A percentile compares a stretch with the other conserved stretches of the same genome.
phyloP scores from a whole-genome alignment of 2,113 vertebrate species.

The Mesocricetus auratus region DNA sequence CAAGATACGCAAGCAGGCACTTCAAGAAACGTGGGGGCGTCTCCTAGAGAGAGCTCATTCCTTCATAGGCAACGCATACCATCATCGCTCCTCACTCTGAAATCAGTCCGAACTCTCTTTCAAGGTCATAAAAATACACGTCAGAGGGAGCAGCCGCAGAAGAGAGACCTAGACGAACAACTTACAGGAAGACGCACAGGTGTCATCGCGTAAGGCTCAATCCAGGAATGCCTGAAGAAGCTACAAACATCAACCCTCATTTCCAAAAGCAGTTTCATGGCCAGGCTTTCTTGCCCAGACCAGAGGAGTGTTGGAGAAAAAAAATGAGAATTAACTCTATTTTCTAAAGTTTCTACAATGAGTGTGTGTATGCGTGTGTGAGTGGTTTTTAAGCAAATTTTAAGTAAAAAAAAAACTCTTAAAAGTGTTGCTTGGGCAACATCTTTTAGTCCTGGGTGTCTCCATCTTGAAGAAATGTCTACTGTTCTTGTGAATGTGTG shows the following conservation, averaged over 20 bases:
- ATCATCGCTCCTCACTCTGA: not conserved
- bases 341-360: conserved; percentile 17
- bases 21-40: not conserved
- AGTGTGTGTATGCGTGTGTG: too few species aligned
- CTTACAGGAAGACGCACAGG: not conserved
- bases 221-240: not conserved
- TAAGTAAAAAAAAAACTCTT: not conserved
- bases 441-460: not conserved
- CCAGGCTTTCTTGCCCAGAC: not conserved
- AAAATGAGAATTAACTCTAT: not conserved
- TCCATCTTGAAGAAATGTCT: conserved; percentile 24
- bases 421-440: not conserved
- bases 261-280: not conserved
- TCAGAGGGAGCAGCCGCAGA: not conserved
- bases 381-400: not conserved
- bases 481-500: not conserved
- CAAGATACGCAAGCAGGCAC: not conserved
- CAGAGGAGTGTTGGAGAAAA: not conserved
- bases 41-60: not conserved
- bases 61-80: not conserved
- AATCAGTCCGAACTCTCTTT: not conserved
- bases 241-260: not conserved
- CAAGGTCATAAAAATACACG: not conserved
- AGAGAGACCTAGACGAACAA: not conserved
- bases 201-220: not conserved